These are phyloP conservation scores for Molossus molossus DNA, from an alignment of 2,797 vertebrate species.

Conservation along the genomic window DNA sequence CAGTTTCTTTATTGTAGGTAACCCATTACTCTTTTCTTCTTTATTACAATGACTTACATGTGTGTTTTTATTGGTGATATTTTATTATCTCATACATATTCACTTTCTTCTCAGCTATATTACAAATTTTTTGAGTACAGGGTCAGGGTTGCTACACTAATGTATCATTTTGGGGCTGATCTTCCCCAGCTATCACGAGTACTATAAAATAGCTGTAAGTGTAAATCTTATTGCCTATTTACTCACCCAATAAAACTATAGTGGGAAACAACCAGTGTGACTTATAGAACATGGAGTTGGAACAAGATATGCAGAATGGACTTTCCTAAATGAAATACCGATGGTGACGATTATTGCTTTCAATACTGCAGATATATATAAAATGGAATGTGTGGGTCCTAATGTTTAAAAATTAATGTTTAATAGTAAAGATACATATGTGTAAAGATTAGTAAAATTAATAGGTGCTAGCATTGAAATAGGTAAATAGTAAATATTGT, in stretches of 20 bases:
- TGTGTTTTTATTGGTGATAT: background rate
- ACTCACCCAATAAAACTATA: background rate
- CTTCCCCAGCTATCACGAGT: background rate
- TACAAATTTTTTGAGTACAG: background rate
- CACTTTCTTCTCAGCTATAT: background rate
- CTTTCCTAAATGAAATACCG: background rate
- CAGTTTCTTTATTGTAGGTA: slow-evolving; percentile 10
- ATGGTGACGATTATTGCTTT: slow-evolving; percentile 7
- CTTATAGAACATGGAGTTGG: no score
- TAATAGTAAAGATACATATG: background rate
- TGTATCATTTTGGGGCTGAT: background rate
- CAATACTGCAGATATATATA: background rate
- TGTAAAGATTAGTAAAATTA: slow-evolving; percentile 2
- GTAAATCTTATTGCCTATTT: slow-evolving; percentile 25
- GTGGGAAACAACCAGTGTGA: background rate
- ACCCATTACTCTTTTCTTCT: background rate
- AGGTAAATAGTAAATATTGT: background rate
- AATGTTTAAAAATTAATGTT: background rate
- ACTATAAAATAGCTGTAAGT: slow-evolving; percentile 9
- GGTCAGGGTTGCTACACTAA: background rate
- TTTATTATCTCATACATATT: slow-evolving; percentile 19
- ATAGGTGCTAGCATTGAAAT: background rate
- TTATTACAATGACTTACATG: background rate
- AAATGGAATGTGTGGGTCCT: background rate
- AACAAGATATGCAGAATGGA: no score